These are phyloP conservation scores for Callionymus lyra DNA, from an alignment of 2,113 vertebrate species.

Conservation along the genomic window DNA sequence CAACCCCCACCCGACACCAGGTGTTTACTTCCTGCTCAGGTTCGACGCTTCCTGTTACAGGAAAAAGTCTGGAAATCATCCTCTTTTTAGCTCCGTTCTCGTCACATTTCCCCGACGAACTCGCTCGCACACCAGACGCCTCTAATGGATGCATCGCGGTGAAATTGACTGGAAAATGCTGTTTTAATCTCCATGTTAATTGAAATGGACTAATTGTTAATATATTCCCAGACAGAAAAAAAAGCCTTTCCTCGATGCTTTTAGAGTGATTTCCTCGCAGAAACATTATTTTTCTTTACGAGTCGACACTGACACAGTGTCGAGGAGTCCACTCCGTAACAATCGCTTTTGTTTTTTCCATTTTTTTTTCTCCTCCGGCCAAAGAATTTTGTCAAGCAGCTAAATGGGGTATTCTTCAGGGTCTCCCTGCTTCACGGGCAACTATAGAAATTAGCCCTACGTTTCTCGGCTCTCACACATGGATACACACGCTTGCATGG, in stretches of 20 bases:
- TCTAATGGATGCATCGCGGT: conserved; percentile 85
- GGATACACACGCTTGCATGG: conserved; percentile 99
- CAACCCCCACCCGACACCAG: background rate
- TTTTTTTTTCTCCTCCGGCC: too few species aligned
- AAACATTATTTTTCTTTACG: conserved; percentile 29
- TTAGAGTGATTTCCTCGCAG: too few species aligned
- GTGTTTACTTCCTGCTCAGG: conserved; percentile 30
- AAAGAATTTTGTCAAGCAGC: conserved; percentile 77
- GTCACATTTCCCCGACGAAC: conserved; percentile 68
- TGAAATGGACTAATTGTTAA: conserved; percentile 93
- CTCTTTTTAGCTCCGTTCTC: too few species aligned
- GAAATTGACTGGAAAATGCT: conserved; percentile 98
- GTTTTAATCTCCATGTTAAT: conserved; percentile 97
- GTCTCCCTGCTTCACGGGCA: conserved; percentile 87
- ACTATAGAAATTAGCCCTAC: conserved; percentile 99
- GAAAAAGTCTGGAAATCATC: conserved; percentile 18
- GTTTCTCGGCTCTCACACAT: conserved; percentile 99
- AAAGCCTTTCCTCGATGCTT: conserved; percentile 53
- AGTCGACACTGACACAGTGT: conserved; percentile 35
- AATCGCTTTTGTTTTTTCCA: conserved; percentile 65
- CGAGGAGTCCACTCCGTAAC: conserved; percentile 61
- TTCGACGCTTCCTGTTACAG: conserved; percentile 47
- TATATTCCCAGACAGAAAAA: conserved; percentile 65
- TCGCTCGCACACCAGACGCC: conserved; percentile 77
- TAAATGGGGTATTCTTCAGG: conserved; percentile 95